Evolutionary conservation across 2,797 vertebrate species (phyloP).

Genomic region (Scarus forsteni): DNA sequence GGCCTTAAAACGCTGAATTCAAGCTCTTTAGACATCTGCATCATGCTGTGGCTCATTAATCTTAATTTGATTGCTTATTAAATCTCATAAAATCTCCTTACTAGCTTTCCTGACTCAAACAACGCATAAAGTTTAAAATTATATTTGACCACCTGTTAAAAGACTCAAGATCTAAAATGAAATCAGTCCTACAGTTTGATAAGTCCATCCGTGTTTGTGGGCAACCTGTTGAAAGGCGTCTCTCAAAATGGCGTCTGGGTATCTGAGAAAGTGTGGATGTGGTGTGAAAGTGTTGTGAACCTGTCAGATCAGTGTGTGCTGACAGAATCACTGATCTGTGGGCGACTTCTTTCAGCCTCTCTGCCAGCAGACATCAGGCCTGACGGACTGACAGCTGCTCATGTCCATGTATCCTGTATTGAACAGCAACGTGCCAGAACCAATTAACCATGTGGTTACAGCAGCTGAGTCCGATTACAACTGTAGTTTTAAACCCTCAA

Average conservation of each 20-base stretch:
- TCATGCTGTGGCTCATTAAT: no score
- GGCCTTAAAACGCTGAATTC: no score
- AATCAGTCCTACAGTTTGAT: neutral
- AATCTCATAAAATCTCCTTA: no score
- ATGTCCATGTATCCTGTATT: slow-evolving; percentile 18
- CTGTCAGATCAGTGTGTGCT: slow-evolving; percentile 52
- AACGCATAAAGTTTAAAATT: neutral
- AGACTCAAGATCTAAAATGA: neutral
- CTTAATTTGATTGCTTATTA: no score
- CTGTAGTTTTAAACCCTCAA: no score
- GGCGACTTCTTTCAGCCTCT: neutral
- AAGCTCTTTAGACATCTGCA: no score
- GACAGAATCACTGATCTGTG: slow-evolving; percentile 56
- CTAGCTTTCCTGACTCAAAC: no score
- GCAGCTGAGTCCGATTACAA: no score
- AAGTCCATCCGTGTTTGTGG: neutral
- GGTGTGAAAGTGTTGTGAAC: slow-evolving; percentile 69
- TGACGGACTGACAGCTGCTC: slow-evolving; percentile 8
- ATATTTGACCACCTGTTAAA: neutral
- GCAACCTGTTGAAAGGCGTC: slow-evolving; percentile 44
- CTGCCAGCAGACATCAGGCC: slow-evolving; percentile 39
- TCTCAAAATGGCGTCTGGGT: slow-evolving; percentile 47
- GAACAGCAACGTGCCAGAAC: neutral
- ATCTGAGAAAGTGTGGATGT: slow-evolving; percentile 65
- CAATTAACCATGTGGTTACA: no score